Base-by-base conservation (phyloP, 2,113 vertebrate species). In the Danio rerio region DNA sequence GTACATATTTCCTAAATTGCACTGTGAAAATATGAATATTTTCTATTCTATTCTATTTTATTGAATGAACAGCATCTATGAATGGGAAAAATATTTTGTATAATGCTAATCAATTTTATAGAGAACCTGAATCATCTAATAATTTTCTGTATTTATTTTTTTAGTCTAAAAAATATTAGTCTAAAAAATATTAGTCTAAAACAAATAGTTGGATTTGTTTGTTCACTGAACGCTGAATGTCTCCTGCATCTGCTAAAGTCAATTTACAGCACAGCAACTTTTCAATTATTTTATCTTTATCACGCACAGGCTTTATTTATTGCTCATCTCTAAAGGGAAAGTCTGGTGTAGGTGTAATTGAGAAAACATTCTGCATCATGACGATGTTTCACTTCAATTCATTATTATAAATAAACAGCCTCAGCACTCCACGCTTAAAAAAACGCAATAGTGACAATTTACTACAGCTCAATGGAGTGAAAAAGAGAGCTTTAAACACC, bases 241-340 rank as follows among this genome's bases (percentile, higher is more conserved):
- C 47, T 71, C 18, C 6, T 47, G 65, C 47, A 15, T 65, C 11
- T 65, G 31, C 16, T 13, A 18, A 71, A 52, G 3, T 31, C 18
- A 52, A 52, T 71, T 13, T 13, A n/a, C 68, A 49, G 18, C 68
- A 47, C 47, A 50, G n/a, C 0, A 50, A 47, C 20, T 2, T 11
- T 47, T 69, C 5, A 65, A 42, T 65, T 68, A 47, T 45, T 69
- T 69, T 45, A 68, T 68, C 43, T 18, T 70, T 50, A 50, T 70
- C 47, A 21, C 11, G 45, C 16, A 47, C n/a, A 20, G 45, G 12
- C 12, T 50, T 70, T 21, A 21, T 21, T 50, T 21, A 70, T 70
- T 20, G 18, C 18, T 70, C 18, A 1, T n/a, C 45, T 50, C 66
- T 1, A 6, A 70, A 50, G 10, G 62, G 12, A 65, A 65, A 63